A percentile compares a stretch with the other conserved stretches of the same genome.
These are phyloP conservation scores for Brachymystax lenok DNA, from an alignment of 2,797 vertebrate species.

Conservation along the genomic window DNA sequence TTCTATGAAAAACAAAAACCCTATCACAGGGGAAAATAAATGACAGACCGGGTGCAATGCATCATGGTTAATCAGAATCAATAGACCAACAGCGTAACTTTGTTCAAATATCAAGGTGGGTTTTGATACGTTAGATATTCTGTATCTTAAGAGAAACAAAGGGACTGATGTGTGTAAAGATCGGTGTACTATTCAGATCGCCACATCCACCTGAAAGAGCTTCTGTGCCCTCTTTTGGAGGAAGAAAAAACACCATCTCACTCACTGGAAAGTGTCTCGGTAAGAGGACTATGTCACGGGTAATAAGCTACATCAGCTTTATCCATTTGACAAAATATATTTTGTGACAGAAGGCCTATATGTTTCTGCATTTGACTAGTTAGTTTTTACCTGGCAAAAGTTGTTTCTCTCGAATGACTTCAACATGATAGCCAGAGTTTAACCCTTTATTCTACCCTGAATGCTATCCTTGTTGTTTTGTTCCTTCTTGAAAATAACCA, in stretches of 20 bases:
- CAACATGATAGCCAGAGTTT: neutral
- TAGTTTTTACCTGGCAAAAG: neutral
- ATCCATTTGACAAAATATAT: neutral
- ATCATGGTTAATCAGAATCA: neutral
- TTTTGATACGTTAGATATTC: neutral
- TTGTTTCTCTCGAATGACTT: neutral
- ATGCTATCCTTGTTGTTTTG: neutral
- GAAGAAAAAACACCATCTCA: constrained; percentile 1
- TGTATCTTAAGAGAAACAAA: constrained; percentile 1
- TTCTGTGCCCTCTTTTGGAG: constrained; percentile 75
- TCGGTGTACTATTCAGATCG: constrained; percentile 14
- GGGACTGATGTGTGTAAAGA: constrained; percentile 18
- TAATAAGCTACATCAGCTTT: neutral
- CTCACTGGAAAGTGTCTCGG: neutral
- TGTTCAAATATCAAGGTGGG: neutral
- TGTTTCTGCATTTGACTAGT: neutral
- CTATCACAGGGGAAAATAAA: neutral
- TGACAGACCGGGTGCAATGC: neutral
- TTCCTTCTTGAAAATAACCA: neutral
- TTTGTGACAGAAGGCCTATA: neutral
- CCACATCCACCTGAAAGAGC: constrained; percentile 34
- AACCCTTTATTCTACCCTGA: neutral
- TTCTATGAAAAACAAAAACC: neutral
- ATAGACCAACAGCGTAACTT: neutral
- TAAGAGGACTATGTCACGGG: neutral